phyloP scores from a whole-genome alignment of 2,113 vertebrate species.

The Sarotherodon lohbergeri region DNA sequence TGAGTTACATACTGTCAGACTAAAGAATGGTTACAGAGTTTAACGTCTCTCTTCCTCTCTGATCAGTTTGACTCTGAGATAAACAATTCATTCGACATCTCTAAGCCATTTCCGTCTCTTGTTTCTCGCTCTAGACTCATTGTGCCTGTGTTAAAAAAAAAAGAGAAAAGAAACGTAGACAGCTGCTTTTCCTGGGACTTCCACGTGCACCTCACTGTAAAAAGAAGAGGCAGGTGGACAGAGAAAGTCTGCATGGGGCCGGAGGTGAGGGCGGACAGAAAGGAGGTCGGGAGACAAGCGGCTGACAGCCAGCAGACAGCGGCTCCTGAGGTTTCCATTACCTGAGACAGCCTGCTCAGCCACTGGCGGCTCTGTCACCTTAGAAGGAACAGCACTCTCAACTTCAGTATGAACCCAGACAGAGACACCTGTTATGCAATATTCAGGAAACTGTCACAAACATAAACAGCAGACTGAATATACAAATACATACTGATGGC shows the following conservation, averaged over 20 bases:
- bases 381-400: constrained; percentile 60
- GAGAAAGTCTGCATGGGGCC: constrained; percentile 26
- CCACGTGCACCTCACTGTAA: background rate
- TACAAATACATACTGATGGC: background rate
- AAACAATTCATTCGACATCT: constrained; percentile 10
- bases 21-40: background rate
- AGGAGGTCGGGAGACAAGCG: constrained; percentile 15
- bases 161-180: background rate
- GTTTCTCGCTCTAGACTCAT: background rate
- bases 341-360: constrained; percentile 43
- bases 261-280: constrained; percentile 23
- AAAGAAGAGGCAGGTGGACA: background rate
- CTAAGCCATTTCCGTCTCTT: background rate
- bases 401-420: constrained; percentile 51
- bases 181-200: background rate
- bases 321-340: constrained; percentile 62
- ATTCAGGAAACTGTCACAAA: constrained; percentile 36
- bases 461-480: background rate
- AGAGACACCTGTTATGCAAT: constrained; percentile 50
- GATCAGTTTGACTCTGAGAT: background rate
- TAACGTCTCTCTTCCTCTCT: background rate
- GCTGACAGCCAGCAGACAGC: constrained; percentile 62
- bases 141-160: background rate
- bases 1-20: background rate
- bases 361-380: constrained; percentile 49